Conservation (phyloP, 2,113 vertebrate genomes). For the Nesospiza acunhae region DNA sequence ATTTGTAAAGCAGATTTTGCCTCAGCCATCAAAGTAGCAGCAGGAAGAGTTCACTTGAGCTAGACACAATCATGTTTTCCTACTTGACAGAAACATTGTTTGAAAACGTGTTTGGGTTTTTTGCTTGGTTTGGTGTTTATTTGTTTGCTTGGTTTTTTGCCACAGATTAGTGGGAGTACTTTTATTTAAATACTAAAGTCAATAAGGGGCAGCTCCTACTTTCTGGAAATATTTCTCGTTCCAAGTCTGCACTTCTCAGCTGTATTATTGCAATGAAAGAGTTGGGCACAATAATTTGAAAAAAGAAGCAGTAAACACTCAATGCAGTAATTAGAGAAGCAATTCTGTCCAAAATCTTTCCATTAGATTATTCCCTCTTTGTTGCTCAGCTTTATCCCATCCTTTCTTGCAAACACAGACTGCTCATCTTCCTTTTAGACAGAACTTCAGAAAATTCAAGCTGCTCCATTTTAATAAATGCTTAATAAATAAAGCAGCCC, state of each 20-base stretch:
- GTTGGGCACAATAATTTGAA: background rate
- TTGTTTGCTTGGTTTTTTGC: background rate
- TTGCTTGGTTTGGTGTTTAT: background rate
- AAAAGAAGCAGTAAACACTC: background rate
- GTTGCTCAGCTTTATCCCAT: background rate
- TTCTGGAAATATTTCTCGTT: background rate
- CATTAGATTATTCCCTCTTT: background rate
- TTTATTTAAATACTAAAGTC: background rate
- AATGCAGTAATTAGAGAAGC: background rate
- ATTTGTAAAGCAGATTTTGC: background rate
- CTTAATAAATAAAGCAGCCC: background rate
- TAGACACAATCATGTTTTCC: background rate
- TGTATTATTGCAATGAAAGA: background rate
- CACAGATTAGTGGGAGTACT: background rate
- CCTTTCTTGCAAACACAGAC: background rate
- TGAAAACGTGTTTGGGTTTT: background rate
- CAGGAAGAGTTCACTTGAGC: background rate
- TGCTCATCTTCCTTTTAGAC: background rate
- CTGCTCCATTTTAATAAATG: background rate
- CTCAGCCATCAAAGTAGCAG: background rate
- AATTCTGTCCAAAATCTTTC: background rate
- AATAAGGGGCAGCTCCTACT: background rate
- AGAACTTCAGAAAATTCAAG: background rate
- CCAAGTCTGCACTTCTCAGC: background rate
- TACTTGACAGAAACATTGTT: background rate